A percentile compares a stretch with the other conserved stretches of the same genome.
These are phyloP conservation scores for Onychomys arenicola DNA, from an alignment of 2,797 vertebrate genomes.

Conservation along the genomic window DNA sequence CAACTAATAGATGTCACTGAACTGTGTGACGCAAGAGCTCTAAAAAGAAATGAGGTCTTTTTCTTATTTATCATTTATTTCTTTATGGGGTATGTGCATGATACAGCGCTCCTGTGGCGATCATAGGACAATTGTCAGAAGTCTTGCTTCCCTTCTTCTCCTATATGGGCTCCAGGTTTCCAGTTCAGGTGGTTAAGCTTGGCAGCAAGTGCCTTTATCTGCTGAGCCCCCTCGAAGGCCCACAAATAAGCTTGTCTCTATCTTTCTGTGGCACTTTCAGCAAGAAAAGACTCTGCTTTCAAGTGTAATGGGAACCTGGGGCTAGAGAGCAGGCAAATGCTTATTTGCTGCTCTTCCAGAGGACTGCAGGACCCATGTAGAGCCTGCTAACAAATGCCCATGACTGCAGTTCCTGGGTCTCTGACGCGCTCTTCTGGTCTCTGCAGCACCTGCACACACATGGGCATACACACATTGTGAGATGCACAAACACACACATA, in stretches of 20 bases:
- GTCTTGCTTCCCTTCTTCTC: background rate
- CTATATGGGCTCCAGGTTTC: background rate
- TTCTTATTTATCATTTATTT: background rate
- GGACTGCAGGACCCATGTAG: background rate
- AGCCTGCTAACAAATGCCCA: background rate
- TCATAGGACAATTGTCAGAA: background rate
- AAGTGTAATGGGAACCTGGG: background rate
- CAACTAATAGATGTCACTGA: slow-evolving; percentile 20
- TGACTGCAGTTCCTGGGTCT: background rate
- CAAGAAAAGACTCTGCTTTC: slow-evolving; percentile 4
- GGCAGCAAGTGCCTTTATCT: background rate
- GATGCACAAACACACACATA: background rate
- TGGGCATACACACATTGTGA: background rate
- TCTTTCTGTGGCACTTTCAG: slow-evolving; percentile 35
- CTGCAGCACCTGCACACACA: background rate
- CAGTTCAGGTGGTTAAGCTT: background rate
- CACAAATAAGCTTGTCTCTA: background rate
- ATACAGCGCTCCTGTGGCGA: background rate
- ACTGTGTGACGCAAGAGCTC: slow-evolving; percentile 23
- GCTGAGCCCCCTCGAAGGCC: background rate
- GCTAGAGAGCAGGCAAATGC: background rate
- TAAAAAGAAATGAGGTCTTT: slow-evolving; percentile 39
- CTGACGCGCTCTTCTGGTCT: background rate
- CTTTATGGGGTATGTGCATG: background rate
- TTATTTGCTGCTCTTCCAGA: background rate